These are phyloP conservation scores for Jordanella pulchra DNA, from an alignment of 2,797 vertebrate genomes.

Conservation along the genomic window DNA sequence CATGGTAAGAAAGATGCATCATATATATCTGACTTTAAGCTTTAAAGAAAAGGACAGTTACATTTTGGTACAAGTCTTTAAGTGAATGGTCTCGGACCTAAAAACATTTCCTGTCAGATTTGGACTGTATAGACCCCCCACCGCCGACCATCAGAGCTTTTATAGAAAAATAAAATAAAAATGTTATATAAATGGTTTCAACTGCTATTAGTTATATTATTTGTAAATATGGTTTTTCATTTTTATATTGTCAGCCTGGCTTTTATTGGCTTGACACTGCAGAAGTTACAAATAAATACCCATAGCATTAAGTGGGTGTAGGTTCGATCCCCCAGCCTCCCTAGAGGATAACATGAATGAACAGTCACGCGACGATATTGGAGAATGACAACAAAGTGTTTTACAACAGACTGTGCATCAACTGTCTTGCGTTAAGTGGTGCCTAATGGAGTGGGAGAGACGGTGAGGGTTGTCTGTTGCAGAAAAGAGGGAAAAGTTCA, in stretches of 20 bases:
- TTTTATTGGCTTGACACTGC: constrained; percentile 30
- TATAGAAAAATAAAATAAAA: background rate
- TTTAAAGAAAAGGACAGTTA: too few relatives aligned
- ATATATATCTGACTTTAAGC: too few relatives aligned
- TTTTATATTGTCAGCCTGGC: constrained; percentile 7
- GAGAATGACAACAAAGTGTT: constrained; percentile 48
- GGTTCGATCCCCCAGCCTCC: constrained; percentile 42
- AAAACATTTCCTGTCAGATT: too few relatives aligned
- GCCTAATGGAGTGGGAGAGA: constrained; percentile 48
- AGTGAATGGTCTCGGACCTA: too few relatives aligned
- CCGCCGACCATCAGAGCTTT: background rate
- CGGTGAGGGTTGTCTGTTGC: constrained; percentile 58
- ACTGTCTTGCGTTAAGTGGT: constrained; percentile 49
- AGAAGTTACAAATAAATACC: constrained; percentile 31
- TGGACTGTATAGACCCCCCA: too few relatives aligned
- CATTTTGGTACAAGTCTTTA: too few relatives aligned
- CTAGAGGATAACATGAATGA: constrained; percentile 39
- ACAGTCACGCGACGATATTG: constrained; percentile 28
- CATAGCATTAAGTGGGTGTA: constrained; percentile 39
- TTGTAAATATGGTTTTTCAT: constrained; percentile 34
- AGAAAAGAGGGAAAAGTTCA: constrained; percentile 39
- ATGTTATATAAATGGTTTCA: background rate
- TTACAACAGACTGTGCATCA: constrained; percentile 30
- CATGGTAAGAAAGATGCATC: background rate
- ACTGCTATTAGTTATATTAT: background rate